These are phyloP conservation scores for Macrostomum lignano DNA, from an alignment of 1,140 invertebrate genomes.

Conservation along the genomic window DNA sequence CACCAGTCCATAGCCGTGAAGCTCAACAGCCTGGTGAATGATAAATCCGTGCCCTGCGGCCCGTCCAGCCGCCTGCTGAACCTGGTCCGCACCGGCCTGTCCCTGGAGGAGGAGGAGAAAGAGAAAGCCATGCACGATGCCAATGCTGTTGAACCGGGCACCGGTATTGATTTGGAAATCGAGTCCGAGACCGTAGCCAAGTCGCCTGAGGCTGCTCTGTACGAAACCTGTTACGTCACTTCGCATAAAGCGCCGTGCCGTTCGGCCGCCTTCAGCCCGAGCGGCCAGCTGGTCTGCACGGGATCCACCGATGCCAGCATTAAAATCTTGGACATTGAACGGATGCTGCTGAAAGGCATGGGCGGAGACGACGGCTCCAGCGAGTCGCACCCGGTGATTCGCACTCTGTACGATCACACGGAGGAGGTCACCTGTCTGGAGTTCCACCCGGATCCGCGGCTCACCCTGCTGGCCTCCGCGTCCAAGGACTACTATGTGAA, in stretches of 20 bases:
- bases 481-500: conserved; percentile 72
- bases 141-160: conserved; percentile 4
- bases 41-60: conserved; percentile 3
- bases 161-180: conserved; percentile 4
- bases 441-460: conserved; percentile 48
- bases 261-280: conserved; percentile 65
- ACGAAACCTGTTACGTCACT: conserved; percentile 93
- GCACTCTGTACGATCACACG: conserved; percentile 87
- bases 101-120: conserved; percentile 4
- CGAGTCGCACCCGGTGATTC: conserved; percentile 80
- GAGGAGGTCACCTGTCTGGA: conserved; percentile 72
- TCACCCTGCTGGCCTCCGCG: conserved; percentile 63
- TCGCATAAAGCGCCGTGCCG: conserved; percentile 84
- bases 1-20: background rate
- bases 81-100: background rate
- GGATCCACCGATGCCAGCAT: conserved; percentile 74
- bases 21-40: background rate
- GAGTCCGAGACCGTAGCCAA: conserved; percentile 3
- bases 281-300: conserved; percentile 75
- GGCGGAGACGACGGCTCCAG: conserved; percentile 38
- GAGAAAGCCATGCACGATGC: background rate
- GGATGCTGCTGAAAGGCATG: conserved; percentile 57
- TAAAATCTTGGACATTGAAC: conserved; percentile 75
- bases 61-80: conserved; percentile 5
- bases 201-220: conserved; percentile 20